Base-by-base conservation (phyloP, 2,888 invertebrate species). In the Geotrupes spiniger region DNA sequence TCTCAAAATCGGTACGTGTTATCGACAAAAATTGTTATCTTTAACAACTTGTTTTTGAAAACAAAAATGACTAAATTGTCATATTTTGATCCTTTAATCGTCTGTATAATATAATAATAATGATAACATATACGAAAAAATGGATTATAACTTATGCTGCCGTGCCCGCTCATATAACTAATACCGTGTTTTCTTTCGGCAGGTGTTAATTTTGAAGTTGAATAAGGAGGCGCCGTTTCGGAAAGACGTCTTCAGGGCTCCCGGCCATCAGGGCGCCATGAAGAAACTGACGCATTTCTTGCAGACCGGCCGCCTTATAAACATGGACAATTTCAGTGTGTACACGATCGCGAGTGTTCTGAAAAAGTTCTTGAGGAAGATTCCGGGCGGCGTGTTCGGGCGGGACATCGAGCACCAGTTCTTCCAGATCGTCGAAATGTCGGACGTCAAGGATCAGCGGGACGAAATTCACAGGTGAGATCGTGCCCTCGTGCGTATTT, bases 291-390 rank as follows among this genome's bases (percentile, higher is more conserved):
- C 91, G 62, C 92, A 92, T 68, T 93, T 93, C 71, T 79, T 93
- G 58, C 92, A 92, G 74, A 87, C 89, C 51, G 93, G 93, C 29
- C 81, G 92, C 42, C 77, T 93, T 59, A 91, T 93, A 49, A 93
- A 93, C 74, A 91, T 93, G 67, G 92, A 92, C 71, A 93, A 94
- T 73, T 95, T 92, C 74, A 93, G 92, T 54, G 94, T 97, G 53
- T 96, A 97, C 75, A 98, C 98, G 16, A 94, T 98, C 66, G 97
- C 98, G 49, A 96, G 96, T 74, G 97, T 98, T 51, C 80, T 98
- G 54, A 98, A 98, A 79, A 97, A 96, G 76, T 98, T 98, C 76
- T 81, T 98, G 46, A 82, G 97, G 56, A 96, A 96, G 80, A 86
- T 98, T 63, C 97, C 97, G 10, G 94, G 92, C 48, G 98, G 98